A percentile compares a stretch with the other conserved stretches of the same genome.
These are phyloP conservation scores for Diplodus puntazzo DNA, from an alignment of 2,797 vertebrate genomes.

Conservation along the genomic window DNA sequence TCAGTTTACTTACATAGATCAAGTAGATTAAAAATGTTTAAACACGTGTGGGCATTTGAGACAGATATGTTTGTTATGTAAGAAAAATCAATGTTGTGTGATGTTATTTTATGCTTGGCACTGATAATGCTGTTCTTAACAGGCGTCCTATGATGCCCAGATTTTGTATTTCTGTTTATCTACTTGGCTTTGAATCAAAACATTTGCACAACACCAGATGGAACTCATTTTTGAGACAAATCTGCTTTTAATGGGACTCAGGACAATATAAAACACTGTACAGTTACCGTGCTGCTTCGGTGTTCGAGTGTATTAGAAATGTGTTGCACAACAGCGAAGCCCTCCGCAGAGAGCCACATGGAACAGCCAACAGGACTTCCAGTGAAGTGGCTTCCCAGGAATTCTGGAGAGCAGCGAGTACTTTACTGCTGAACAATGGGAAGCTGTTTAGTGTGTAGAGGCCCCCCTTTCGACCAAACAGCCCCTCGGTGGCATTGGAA, in stretches of 20 bases:
- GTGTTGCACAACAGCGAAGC: conserved; percentile 61
- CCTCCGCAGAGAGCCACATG: conserved; percentile 33
- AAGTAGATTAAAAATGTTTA: too few relatives aligned
- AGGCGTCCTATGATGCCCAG: neutral
- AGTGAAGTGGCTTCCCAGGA: conserved; percentile 81
- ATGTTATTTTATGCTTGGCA: neutral
- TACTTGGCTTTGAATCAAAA: neutral
- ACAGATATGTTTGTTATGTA: neutral
- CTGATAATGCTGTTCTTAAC: neutral
- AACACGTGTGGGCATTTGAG: neutral
- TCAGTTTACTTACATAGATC: neutral
- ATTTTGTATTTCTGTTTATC: neutral
- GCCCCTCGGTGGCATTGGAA: conserved; percentile 7
- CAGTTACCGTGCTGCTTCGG: conserved; percentile 7
- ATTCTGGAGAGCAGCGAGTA: conserved; percentile 67
- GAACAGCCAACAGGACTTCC: conserved; percentile 50
- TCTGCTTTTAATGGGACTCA: neutral
- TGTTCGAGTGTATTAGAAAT: conserved; percentile 15
- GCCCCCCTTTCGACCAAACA: conserved; percentile 13
- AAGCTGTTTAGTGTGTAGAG: conserved; percentile 59
- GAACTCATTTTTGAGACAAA: neutral
- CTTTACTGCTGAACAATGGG: conserved; percentile 63
- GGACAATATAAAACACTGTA: neutral
- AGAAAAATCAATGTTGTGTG: neutral
- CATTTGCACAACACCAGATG: conserved; percentile 6